phyloP scores from a whole-genome alignment of 2,797 vertebrate species.

The Chaunax sp. region DNA sequence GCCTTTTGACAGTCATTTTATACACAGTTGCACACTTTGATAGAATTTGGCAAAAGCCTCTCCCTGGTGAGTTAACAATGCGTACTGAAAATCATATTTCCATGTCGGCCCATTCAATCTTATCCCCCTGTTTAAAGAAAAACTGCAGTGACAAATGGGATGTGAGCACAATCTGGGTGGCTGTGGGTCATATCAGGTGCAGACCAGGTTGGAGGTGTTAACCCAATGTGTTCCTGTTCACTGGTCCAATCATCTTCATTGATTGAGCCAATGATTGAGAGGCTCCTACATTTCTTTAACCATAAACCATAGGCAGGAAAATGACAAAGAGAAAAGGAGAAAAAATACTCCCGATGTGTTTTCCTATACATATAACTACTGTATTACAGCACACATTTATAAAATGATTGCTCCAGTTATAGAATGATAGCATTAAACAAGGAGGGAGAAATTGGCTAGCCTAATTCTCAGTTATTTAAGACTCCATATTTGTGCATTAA shows the following conservation, averaged over 20 bases:
- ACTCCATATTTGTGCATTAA: conserved; percentile 78
- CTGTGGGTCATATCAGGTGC: conserved; percentile 78
- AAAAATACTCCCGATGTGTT: conserved; percentile 3
- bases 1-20: conserved; percentile 80
- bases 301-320: conserved; percentile 39
- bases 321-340: conserved; percentile 21
- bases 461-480: conserved; percentile 20
- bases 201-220: conserved; percentile 75
- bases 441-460: conserved; percentile 1
- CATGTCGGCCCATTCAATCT: conserved; percentile 77
- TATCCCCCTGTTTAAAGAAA: conserved; percentile 62
- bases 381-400: neutral
- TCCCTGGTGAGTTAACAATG: conserved; percentile 81
- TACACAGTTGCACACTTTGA: conserved; percentile 82
- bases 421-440: conserved; percentile 4
- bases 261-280: conserved; percentile 80
- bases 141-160: conserved; percentile 78
- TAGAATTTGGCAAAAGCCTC: conserved; percentile 81
- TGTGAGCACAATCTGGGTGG: conserved; percentile 64
- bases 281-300: conserved; percentile 68
- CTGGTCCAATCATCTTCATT: conserved; percentile 83
- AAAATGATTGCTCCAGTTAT: neutral
- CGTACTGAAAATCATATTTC: conserved; percentile 79
- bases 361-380: conserved; percentile 18
- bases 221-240: conserved; percentile 85